Evolutionary conservation across 2,797 vertebrate species (phyloP).

Genomic region (Tenualosa thibaudeaui): DNA sequence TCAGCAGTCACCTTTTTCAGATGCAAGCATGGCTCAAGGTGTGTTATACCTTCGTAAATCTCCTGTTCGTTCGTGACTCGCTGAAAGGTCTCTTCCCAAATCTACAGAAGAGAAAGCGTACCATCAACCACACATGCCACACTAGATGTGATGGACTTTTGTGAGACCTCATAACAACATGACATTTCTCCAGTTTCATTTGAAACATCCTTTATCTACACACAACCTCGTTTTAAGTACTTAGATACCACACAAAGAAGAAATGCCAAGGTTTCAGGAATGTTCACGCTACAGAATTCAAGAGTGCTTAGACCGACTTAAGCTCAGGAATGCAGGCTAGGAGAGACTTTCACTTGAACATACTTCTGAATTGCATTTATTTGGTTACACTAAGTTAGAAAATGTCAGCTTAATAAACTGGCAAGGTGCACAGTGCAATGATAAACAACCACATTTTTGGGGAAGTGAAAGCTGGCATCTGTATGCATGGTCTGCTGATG

Average conservation of each 20-base stretch:
- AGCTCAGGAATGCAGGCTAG: neutral
- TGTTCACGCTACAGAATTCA: neutral
- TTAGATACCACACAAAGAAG: neutral
- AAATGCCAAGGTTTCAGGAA: neutral
- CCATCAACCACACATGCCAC: slow-evolving; percentile 1
- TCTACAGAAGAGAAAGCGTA: slow-evolving; percentile 65
- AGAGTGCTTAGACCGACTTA: neutral
- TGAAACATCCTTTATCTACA: neutral
- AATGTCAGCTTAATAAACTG: no score
- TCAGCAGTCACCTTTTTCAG: slow-evolving; percentile 14
- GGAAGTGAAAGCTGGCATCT: neutral
- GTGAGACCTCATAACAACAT: neutral
- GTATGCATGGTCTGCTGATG: neutral
- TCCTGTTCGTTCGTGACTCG: slow-evolving; percentile 88
- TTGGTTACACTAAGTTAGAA: neutral
- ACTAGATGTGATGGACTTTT: neutral
- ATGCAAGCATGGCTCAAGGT: neutral
- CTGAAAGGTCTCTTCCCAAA: slow-evolving; percentile 92
- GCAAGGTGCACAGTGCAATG: neutral
- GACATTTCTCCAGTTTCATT: neutral
- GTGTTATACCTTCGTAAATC: slow-evolving; percentile 85
- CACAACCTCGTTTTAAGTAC: neutral
- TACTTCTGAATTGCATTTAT: neutral
- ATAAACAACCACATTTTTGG: neutral
- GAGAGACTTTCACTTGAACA: neutral